Evolutionary conservation across 1,140 invertebrate species (phyloP).

Genomic region (Rhysida immarginata): DNA sequence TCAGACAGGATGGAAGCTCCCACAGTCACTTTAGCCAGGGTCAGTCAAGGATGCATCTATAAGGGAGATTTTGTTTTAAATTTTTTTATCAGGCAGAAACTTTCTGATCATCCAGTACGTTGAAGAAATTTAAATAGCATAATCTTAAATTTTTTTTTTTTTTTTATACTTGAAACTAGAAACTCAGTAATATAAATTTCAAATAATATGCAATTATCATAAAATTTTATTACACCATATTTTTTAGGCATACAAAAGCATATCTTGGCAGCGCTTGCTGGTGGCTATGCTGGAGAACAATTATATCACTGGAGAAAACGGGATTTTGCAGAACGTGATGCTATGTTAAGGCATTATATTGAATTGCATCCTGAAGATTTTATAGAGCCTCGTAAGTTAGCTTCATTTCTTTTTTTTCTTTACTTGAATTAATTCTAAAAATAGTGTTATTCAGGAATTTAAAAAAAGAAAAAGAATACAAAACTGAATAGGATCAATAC

Average conservation of each 20-base stretch:
- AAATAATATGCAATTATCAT: background rate
- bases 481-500: no score
- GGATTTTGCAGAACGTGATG: constrained; percentile 13
- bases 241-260: constrained; percentile 14
- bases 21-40: no score
- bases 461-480: no score
- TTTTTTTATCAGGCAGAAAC: no score
- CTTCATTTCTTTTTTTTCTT: background rate
- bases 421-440: background rate
- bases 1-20: no score
- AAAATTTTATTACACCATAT: background rate
- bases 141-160: no score
- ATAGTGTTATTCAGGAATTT: background rate
- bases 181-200: background rate
- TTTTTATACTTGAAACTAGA: background rate
- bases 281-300: constrained; percentile 7
- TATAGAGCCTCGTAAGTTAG: background rate
- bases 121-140: no score
- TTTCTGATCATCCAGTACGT: no score
- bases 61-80: no score
- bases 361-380: constrained; percentile 20
- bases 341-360: constrained; percentile 18
- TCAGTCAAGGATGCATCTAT: no score
- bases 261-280: background rate
- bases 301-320: background rate